Evolutionary conservation across 2,797 vertebrate species (phyloP), one percentile per base, ranked within the genome.

Genomic region (Sardinella longiceps): DNA sequence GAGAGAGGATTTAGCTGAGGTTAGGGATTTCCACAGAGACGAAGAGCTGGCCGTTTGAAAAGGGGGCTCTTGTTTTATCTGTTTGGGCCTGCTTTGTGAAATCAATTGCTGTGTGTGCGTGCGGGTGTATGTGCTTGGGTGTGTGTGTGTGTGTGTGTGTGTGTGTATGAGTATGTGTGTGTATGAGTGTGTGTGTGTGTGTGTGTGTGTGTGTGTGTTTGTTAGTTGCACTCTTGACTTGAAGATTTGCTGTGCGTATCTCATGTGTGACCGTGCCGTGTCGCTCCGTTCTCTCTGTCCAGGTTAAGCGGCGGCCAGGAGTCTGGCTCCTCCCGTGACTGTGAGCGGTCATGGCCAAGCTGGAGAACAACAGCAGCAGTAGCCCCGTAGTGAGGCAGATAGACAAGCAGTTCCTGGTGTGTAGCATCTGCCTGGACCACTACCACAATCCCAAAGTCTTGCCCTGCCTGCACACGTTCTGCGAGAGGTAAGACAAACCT

Each of bases 331-430:
- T 82, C 81, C 83, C 86, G 84, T 95, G 93, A 94, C 95, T 94
- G 94, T 93, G 92, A 86, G 86, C 93, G 89, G 88, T 92, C 81
- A 97, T 97, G 97, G 96, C 96, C 0, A 96, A 97, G 92, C 96
- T 95, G 48, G 96, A 97, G 89, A 94, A 94, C 63, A 95, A n/a
- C 56, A 25, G 95, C 91, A 95, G 96, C 90, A 96, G 96, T 92
- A 97, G 97, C 91, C 97, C 97, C 0, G 97, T 97, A 93, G 97
- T 98, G 88, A 94, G 96, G 91, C 97, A 97, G 88, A 98, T 98
- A 85, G 97, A 98, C 95, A 97, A 98, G 85, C 97, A 98, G 94
- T 98, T 98, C 94, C 95, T 98, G 90, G 95, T 98, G 56, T 98
- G 97, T 95, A 97, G 97, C 92, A 98, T 98, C 92, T 98, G 97